phyloP scores from a whole-genome alignment of 2,888 invertebrate species.

The Chloroclystis v-ata region DNA sequence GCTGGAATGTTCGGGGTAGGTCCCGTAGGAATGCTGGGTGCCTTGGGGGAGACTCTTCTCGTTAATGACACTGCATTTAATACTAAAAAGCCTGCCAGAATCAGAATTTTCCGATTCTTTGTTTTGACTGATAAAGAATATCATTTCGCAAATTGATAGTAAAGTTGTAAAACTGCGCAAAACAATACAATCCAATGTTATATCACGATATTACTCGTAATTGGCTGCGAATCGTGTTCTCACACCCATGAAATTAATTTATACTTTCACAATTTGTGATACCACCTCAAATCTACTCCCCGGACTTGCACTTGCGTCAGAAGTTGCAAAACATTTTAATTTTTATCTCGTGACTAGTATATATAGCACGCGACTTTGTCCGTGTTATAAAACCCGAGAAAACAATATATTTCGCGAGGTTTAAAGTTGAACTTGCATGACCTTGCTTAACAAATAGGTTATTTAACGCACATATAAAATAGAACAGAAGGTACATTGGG shows the following conservation, averaged over 20 bases:
- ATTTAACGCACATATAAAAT: too few relatives aligned
- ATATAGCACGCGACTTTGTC: too few relatives aligned
- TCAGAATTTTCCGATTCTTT: too few relatives aligned
- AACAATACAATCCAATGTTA: constrained; percentile 1
- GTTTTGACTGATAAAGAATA: not conserved
- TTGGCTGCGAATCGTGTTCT: constrained; percentile 14
- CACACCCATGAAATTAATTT: constrained; percentile 24
- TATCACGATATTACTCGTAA: not conserved
- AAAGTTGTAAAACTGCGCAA: constrained; percentile 5
- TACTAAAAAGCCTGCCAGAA: not conserved
- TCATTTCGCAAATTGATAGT: not conserved
- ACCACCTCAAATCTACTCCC: constrained; percentile 23
- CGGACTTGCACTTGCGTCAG: constrained; percentile 23
- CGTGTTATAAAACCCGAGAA: too few relatives aligned
- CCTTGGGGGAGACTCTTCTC: not conserved
- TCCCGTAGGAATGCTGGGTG: constrained; percentile 29
- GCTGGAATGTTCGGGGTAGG: constrained; percentile 42
- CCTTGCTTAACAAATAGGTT: too few relatives aligned
- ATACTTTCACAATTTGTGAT: constrained; percentile 27
- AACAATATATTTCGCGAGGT: too few relatives aligned
- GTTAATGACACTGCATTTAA: constrained; percentile 10
- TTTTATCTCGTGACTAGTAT: constrained; percentile 7
- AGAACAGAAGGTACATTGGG: too few relatives aligned
- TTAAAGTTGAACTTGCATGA: too few relatives aligned
- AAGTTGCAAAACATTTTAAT: constrained; percentile 19